Percentiles rank a stretch among this genome's conserved stretches.
phyloP scores from a whole-genome alignment of 2,888 invertebrate species.

The Melangyna quadrimaculata region DNA sequence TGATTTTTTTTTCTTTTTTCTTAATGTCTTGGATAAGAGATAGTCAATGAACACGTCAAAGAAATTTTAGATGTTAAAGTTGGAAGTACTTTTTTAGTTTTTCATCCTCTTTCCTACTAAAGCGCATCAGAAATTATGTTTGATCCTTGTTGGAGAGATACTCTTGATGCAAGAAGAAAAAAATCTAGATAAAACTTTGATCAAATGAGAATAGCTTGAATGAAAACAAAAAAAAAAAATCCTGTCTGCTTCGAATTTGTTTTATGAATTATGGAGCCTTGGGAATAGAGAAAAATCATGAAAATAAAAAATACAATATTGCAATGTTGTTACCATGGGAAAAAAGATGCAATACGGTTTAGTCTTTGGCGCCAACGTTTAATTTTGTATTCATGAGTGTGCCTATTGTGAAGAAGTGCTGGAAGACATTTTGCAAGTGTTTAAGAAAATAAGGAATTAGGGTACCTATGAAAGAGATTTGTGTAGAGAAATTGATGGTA shows the following conservation, averaged over 20 bases:
- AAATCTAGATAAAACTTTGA: constrained; percentile 7
- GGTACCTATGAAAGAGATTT: neutral
- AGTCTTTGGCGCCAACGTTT: constrained; percentile 1
- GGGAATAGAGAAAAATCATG: constrained; percentile 1
- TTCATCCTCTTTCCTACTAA: neutral
- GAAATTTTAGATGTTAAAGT: constrained; percentile 25
- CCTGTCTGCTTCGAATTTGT: neutral
- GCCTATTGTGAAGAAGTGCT: neutral
- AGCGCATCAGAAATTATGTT: constrained; percentile 9
- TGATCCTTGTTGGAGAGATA: constrained; percentile 11
- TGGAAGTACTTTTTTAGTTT: neutral
- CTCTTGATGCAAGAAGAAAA: neutral
- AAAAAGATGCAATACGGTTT: neutral
- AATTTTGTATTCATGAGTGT: constrained; percentile 16
- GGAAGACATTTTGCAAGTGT: neutral
- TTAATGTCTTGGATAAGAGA: constrained; percentile 12
- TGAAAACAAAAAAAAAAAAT: neutral
- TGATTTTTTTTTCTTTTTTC: neutral
- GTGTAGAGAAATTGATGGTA: neutral
- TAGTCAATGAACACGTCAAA: constrained; percentile 42
- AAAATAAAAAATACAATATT: neutral
- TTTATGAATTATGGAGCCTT: neutral
- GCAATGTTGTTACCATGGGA: neutral
- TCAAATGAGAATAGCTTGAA: neutral
- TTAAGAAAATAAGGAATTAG: neutral